Conservation (phyloP, 2,888 invertebrate species). For the Myathropa florea region DNA sequence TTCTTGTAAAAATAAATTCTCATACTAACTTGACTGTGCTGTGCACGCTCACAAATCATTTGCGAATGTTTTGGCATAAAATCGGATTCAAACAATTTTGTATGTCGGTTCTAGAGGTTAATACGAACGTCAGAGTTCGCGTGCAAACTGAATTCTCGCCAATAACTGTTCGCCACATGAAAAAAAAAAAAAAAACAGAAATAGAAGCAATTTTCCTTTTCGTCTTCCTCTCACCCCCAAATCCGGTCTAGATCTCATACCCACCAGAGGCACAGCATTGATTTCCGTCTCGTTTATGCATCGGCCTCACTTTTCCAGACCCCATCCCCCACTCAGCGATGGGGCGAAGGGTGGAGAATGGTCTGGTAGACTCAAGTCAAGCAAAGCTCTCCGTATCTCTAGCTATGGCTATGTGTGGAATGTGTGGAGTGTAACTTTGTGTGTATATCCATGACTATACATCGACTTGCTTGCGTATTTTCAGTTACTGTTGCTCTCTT, state of each 20-base stretch:
- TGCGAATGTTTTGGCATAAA: conserved; percentile 37
- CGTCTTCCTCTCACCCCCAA: neutral
- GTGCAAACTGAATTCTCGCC: conserved; percentile 21
- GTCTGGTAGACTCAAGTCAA: neutral
- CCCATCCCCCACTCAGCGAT: neutral
- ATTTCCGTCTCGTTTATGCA: conserved; percentile 13
- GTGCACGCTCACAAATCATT: neutral
- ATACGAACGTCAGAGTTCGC: conserved; percentile 55
- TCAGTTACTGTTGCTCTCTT: conserved; percentile 59
- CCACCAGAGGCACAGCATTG: neutral
- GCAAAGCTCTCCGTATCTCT: neutral
- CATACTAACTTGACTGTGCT: neutral
- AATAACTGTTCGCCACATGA: neutral
- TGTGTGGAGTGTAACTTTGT: conserved; percentile 14
- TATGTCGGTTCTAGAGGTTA: conserved; percentile 45
- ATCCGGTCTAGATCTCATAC: conserved; percentile 7
- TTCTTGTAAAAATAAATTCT: conserved; percentile 32
- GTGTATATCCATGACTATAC: neutral
- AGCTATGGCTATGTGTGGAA: conserved; percentile 10
- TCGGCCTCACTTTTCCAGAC: neutral
- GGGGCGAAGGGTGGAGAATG: neutral
- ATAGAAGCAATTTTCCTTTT: conserved; percentile 22
- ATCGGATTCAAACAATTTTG: neutral
- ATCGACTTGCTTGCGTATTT: conserved; percentile 29
- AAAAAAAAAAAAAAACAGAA: conserved; percentile 32